phyloP scores from a whole-genome alignment of 2,888 invertebrate genomes.

The Hirudinaria manillensis region DNA sequence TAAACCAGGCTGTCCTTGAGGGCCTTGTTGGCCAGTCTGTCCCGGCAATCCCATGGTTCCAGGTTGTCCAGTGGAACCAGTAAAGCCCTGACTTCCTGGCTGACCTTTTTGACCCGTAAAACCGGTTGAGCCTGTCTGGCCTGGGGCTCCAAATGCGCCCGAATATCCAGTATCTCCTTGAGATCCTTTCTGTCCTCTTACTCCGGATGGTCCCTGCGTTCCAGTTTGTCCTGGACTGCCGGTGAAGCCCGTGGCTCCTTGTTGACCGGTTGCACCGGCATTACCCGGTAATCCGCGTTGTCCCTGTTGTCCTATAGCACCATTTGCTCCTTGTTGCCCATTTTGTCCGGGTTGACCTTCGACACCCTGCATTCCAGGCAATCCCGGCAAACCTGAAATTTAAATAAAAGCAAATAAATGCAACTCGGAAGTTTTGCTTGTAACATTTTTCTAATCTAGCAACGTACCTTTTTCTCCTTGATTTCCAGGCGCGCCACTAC shows the following conservation, averaged over 20 bases:
- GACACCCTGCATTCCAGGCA: background rate
- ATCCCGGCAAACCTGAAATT: background rate
- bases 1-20: constrained; percentile 18
- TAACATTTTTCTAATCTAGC: background rate
- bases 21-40: constrained; percentile 12
- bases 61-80: constrained; percentile 35
- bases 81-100: constrained; percentile 31
- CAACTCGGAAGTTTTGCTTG: background rate
- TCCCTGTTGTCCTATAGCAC: constrained; percentile 30
- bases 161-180: constrained; percentile 46
- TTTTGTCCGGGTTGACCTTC: background rate
- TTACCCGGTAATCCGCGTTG: constrained; percentile 30
- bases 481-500: constrained; percentile 28
- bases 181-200: constrained; percentile 36
- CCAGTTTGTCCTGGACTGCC: constrained; percentile 32
- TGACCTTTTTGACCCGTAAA: constrained; percentile 28
- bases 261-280: constrained; percentile 27
- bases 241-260: constrained; percentile 24
- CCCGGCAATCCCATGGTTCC: constrained; percentile 30
- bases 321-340: constrained; percentile 27
- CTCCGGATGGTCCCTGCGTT: constrained; percentile 33
- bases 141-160: constrained; percentile 30
- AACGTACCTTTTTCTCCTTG: constrained; percentile 18
- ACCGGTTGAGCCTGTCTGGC: constrained; percentile 32
- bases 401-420: background rate